phyloP scores from a whole-genome alignment of 1,140 invertebrate species.

The Hesperophylax magnus region DNA sequence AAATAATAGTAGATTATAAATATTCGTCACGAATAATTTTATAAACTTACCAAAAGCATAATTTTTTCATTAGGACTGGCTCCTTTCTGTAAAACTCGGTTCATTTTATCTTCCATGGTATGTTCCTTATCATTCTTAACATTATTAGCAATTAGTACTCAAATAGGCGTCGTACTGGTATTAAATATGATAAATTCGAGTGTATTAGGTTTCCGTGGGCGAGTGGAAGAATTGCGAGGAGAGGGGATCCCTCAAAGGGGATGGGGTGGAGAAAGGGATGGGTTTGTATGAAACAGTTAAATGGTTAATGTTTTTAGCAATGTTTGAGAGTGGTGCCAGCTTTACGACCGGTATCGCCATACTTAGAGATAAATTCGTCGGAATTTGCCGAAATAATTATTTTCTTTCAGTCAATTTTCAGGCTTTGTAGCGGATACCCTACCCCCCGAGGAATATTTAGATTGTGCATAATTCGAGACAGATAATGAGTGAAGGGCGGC shows the following conservation, averaged over 20 bases:
- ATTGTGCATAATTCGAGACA: too few species aligned
- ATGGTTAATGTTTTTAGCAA: slow-evolving; percentile 31
- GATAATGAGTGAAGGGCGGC: too few species aligned
- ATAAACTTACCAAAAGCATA: too few species aligned
- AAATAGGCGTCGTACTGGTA: slow-evolving; percentile 56
- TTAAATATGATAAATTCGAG: slow-evolving; percentile 58
- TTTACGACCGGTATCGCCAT: slow-evolving; percentile 23
- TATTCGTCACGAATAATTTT: too few species aligned
- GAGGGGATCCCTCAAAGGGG: slow-evolving; percentile 3
- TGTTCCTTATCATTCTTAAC: slow-evolving; percentile 57
- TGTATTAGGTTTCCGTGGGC: slow-evolving; percentile 52
- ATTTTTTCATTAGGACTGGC: too few species aligned
- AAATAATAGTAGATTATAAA: too few species aligned
- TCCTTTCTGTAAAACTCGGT: too few species aligned
- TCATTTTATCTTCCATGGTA: slow-evolving; percentile 13
- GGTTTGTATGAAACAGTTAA: slow-evolving; percentile 20
- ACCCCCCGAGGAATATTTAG: too few species aligned
- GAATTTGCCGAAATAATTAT: slow-evolving; percentile 16
- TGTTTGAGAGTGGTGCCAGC: slow-evolving; percentile 24
- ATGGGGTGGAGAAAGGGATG: neutral
- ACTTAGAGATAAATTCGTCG: slow-evolving; percentile 13
- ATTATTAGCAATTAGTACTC: slow-evolving; percentile 58
- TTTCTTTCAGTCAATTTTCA: slow-evolving; percentile 20
- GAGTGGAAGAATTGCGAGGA: slow-evolving; percentile 1
- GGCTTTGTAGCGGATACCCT: neutral